phyloP scores from a whole-genome alignment of 2,113 vertebrate genomes.

The Tetrao urogallus region DNA sequence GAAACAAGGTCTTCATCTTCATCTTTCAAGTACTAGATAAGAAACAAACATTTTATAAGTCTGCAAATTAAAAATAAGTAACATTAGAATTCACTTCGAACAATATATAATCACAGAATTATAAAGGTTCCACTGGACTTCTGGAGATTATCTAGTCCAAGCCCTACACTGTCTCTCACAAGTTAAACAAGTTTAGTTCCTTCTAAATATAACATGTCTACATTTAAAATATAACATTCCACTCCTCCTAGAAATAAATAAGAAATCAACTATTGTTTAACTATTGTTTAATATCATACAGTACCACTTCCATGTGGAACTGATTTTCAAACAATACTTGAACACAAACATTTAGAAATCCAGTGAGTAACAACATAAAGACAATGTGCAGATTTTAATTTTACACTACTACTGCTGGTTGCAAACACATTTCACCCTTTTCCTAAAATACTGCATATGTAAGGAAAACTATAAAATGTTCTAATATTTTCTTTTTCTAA shows the following conservation, averaged over 20 bases:
- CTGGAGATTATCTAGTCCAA: background rate
- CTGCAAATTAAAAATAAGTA: background rate
- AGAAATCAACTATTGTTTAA: background rate
- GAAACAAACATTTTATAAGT: background rate
- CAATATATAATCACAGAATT: background rate
- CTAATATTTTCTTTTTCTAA: background rate
- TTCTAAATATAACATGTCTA: background rate
- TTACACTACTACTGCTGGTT: background rate
- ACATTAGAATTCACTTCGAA: background rate
- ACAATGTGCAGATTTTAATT: background rate
- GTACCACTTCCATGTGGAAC: background rate
- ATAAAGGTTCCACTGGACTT: background rate
- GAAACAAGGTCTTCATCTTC: slow-evolving; percentile 97
- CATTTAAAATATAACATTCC: background rate
- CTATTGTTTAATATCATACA: background rate
- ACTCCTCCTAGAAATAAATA: background rate
- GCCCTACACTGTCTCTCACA: accelerated
- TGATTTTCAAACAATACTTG: background rate
- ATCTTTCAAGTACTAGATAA: slow-evolving; percentile 93
- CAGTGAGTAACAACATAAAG: background rate
- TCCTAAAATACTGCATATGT: background rate
- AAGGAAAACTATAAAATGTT: background rate
- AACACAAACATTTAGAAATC: background rate
- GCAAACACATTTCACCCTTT: background rate
- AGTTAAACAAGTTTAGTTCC: background rate